Conservation (phyloP, 2,888 invertebrate genomes). For the Margaritifera margaritifera region DNA sequence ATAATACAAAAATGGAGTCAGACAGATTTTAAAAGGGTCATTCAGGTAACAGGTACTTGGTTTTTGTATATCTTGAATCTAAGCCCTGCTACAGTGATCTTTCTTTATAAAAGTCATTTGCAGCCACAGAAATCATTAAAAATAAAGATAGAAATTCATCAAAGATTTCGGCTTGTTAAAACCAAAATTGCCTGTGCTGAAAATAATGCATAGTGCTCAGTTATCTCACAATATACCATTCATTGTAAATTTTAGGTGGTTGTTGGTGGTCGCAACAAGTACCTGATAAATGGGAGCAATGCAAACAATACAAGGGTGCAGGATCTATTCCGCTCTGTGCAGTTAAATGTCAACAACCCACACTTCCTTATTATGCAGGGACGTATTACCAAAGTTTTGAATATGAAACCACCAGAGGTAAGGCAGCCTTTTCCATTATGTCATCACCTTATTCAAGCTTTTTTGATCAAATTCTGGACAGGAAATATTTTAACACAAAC, state of each 20-base stretch:
- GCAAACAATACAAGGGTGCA: slow-evolving; percentile 92
- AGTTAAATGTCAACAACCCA: slow-evolving; percentile 98
- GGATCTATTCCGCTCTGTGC: slow-evolving; percentile 96
- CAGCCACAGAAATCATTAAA: no score
- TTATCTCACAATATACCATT: neutral
- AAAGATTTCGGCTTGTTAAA: no score
- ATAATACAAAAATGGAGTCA: no score
- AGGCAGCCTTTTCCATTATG: slow-evolving; percentile 26
- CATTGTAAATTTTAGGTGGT: slow-evolving; percentile 77
- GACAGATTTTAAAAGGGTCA: no score
- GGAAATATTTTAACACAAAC: no score
- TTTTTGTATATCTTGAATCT: no score
- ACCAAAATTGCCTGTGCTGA: neutral
- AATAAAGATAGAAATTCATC: no score
- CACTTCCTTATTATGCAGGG: slow-evolving; percentile 99
- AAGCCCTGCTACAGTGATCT: no score
- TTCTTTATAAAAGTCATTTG: no score
- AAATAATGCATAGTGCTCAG: neutral
- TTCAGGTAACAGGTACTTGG: no score
- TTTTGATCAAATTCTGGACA: no score
- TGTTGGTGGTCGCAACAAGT: slow-evolving; percentile 84
- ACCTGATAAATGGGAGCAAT: slow-evolving; percentile 92
- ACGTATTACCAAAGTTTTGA: slow-evolving; percentile 96
- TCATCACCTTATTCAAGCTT: no score
- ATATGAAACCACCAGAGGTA: slow-evolving; percentile 98